Evolutionary conservation across 1,140 invertebrate genomes (phyloP), one percentile per base, ranked within the genome.

Genomic region (Asobara japonica): DNA sequence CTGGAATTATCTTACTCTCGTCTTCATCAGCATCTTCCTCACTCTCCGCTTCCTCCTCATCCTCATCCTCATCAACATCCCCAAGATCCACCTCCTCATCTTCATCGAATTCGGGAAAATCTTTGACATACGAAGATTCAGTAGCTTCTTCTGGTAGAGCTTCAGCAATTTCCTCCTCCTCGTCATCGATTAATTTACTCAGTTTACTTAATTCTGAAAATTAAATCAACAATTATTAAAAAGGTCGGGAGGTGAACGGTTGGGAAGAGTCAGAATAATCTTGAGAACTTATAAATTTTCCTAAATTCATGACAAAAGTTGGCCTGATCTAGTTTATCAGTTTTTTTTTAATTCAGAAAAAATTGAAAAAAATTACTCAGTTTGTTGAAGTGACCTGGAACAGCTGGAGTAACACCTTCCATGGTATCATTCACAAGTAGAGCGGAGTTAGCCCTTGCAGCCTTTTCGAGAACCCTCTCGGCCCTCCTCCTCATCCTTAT

Each of bases 401-500:
- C n/a, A n/a, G n/a, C n/a, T n/a, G n/a, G n/a, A n/a, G n/a, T n/a
- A n/a, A n/a, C n/a, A n/a, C n/a, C n/a, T n/a, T n/a, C n/a, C n/a
- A n/a, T n/a, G n/a, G n/a, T n/a, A n/a, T n/a, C n/a, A n/a, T n/a
- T n/a, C n/a, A n/a, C n/a, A n/a, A n/a, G n/a, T n/a, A n/a, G n/a
- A n/a, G n/a, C n/a, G n/a, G n/a, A n/a, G n/a, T 68, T 18, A 22
- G 65, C 41, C 16, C 74, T 74, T n/a, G 73, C 69, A 16, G 65
- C 36, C 71, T 72, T 77, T 31, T 18, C 74, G 3, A 86, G 20
- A 3, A 83, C 38, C 16, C 81, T 82, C 22, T 84, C 77, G 4
- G 80, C 82, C 3, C 83, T 78, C 33, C 80, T 77, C 61, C 81
- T 82, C 8, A 80, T 76, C 25, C 79, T 74, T 25, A 84, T 84